Base-by-base conservation (phyloP, 1,140 invertebrate species). In the Pogonognathellus flavescens region DNA sequence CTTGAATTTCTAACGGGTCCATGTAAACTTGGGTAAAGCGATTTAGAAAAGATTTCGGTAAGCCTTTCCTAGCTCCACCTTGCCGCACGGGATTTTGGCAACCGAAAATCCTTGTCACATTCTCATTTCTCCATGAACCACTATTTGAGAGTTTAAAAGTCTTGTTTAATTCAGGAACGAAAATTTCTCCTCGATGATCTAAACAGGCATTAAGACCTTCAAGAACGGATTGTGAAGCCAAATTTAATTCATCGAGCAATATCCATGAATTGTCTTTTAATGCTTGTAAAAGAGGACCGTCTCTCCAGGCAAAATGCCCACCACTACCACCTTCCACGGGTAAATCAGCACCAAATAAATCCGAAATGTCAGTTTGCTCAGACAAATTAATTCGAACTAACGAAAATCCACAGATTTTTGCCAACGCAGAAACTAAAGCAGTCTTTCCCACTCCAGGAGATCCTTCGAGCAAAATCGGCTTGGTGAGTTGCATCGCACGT, bases 391-490 rank as follows among this genome's bases (percentile, higher is more conserved):
- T 97, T 57, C 99, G 92, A 16, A 98, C 94, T 10, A 99, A 92
- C 16, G 91, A 87, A 90, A 97, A 93, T 0, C 96, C 95, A 31
- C 96, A 94, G 6, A 94, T 93, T 90, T 94, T 95, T 0, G 97
- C 98, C 18, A 99, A 92, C n/a, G 97, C 97, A 72, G 94, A 94
- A 3, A 99, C 95, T 66, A 99, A 92, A 89, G 96, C 98, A 0
- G 98, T 99, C 92, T 99, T 99, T 6, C 99, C 99, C 57, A 99
- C 98, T 5, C 99, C 98, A 2, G 99, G 99, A 90, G 96, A 97
- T 16, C 99, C 99, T 93, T 99, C 99, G 49, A 99, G 90, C 76
- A 99, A 92, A 82, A 99, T 94, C 0, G 98, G 97, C 90, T 98
- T 97, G 1, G 90, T 89, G 82, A 99, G 91, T 85, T 98, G 96